These are phyloP conservation scores for Drosophila arawakana DNA, from an alignment of 1,140 invertebrate species.

Conservation along the genomic window DNA sequence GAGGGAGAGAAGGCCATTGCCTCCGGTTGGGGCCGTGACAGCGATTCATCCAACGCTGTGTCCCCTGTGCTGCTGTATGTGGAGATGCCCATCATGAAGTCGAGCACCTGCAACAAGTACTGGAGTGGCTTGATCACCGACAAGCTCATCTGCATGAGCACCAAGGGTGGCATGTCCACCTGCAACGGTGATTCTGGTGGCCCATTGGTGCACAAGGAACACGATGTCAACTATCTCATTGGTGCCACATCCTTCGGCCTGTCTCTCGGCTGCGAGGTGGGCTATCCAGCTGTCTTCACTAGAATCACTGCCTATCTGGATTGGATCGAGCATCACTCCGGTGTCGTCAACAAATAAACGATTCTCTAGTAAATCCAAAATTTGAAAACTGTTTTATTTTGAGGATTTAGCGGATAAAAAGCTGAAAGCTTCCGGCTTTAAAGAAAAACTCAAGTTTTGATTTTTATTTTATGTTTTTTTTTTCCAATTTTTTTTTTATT, in stretches of 20 bases:
- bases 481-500: constrained; percentile 63
- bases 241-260: constrained; percentile 86
- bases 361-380: not conserved
- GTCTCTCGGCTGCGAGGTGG: constrained; percentile 84
- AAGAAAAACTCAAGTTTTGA: constrained; percentile 1
- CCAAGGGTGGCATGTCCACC: constrained; percentile 59
- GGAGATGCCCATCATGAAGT: constrained; percentile 57
- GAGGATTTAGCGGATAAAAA: too few species aligned
- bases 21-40: constrained; percentile 84
- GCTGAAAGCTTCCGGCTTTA: not conserved
- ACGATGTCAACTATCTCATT: constrained; percentile 55
- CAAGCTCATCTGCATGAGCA: constrained; percentile 70
- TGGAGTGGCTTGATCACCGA: constrained; percentile 48
- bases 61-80: constrained; percentile 62
- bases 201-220: constrained; percentile 57
- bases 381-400: not conserved
- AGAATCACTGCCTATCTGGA: constrained; percentile 73
- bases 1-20: constrained; percentile 71
- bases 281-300: constrained; percentile 82
- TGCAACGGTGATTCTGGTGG: constrained; percentile 75
- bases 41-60: constrained; percentile 56
- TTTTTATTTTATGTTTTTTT: constrained; percentile 65
- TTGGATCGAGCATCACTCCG: constrained; percentile 68
- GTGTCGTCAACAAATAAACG: constrained; percentile 52
- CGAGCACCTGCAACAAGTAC: constrained; percentile 46